Evolutionary conservation across 2,888 invertebrate genomes (phyloP).

Genomic region (Scaptomyza cyrtandrae): DNA sequence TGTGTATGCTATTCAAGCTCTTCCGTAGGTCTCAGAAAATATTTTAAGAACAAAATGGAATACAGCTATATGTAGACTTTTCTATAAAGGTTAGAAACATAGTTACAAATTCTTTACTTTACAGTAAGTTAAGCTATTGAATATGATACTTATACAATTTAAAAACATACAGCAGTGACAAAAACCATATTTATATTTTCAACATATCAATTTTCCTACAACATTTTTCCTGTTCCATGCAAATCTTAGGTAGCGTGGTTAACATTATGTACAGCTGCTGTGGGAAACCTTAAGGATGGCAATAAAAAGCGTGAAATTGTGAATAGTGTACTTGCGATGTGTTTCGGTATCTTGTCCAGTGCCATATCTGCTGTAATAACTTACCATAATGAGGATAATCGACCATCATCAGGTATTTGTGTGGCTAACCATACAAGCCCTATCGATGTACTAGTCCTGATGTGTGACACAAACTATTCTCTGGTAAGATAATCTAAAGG

Average conservation of each 20-base stretch:
- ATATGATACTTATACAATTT: not conserved
- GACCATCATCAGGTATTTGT: conserved; percentile 93
- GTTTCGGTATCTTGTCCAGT: conserved; percentile 96
- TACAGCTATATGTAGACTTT: too few relatives aligned
- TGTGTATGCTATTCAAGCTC: not conserved
- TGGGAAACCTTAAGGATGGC: conserved; percentile 92
- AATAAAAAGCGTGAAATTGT: conserved; percentile 92
- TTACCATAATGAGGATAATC: conserved; percentile 94
- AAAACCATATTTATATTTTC: conserved; percentile 1
- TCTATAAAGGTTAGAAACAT: not conserved
- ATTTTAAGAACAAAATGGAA: too few relatives aligned
- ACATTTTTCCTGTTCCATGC: conserved; percentile 54
- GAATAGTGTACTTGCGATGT: conserved; percentile 92
- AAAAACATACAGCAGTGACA: conserved; percentile 11
- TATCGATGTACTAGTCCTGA: conserved; percentile 97
- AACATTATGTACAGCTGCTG: conserved; percentile 92
- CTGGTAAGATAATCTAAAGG: conserved; percentile 88
- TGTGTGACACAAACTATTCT: conserved; percentile 98
- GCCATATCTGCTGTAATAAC: conserved; percentile 95
- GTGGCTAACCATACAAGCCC: conserved; percentile 99
- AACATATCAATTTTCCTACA: conserved; percentile 25
- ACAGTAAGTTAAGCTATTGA: conserved; percentile 1
- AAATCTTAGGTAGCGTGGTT: conserved; percentile 92
- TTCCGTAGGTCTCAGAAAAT: too few relatives aligned
- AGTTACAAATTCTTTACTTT: too few relatives aligned